Percentiles rank a stretch among this genome's conserved stretches.
Conservation (phyloP, 2,888 invertebrate species). For the Cerastoderma edule region DNA sequence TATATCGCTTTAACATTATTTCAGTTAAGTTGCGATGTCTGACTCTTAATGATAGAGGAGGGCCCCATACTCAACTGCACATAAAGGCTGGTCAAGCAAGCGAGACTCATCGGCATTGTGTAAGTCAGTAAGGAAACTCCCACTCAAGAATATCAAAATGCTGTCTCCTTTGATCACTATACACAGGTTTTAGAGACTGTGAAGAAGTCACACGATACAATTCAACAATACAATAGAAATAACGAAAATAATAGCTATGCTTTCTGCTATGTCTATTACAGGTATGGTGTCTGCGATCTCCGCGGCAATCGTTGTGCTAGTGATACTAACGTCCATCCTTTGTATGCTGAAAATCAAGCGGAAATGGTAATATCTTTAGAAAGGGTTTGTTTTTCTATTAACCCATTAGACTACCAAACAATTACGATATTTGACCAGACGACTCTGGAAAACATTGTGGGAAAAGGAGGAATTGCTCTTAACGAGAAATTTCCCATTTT, state of each 20-base stretch:
- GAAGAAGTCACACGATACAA: not conserved
- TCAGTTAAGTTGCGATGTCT: too few relatives aligned
- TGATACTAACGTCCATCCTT: not conserved
- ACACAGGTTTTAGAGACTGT: not conserved
- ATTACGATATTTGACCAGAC: not conserved
- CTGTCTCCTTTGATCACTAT: not conserved
- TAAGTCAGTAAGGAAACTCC: not conserved
- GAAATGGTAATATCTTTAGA: conserved; percentile 22
- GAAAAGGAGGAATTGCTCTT: too few relatives aligned
- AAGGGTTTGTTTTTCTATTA: not conserved
- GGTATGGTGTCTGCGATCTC: conserved; percentile 8
- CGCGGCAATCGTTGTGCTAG: not conserved
- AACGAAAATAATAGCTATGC: not conserved
- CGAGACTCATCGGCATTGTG: not conserved
- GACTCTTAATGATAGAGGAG: too few relatives aligned
- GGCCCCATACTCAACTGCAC: too few relatives aligned
- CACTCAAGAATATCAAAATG: not conserved
- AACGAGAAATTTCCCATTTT: not conserved
- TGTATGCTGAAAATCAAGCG: conserved; percentile 15
- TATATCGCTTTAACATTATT: too few relatives aligned
- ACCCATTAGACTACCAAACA: not conserved
- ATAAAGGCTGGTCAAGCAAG: not conserved
- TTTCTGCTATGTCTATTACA: conserved; percentile 16
- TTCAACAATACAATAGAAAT: not conserved
- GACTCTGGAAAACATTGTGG: too few relatives aligned